Base-by-base conservation (phyloP, 2,797 vertebrate genomes). In the Acridotheres tristis region DNA sequence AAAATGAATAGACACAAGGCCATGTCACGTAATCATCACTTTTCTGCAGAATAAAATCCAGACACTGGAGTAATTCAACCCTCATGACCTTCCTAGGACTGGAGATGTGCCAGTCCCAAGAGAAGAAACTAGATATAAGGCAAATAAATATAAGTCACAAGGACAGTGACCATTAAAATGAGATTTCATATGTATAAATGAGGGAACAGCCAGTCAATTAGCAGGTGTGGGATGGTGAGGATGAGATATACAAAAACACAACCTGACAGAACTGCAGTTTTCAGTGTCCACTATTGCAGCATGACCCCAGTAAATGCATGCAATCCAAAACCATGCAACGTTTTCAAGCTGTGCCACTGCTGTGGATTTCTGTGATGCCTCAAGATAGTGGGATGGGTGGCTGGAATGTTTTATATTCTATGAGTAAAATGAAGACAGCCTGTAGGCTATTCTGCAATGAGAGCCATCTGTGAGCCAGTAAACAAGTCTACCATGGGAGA, bases 321-420 rank as follows among this genome's bases (percentile, higher is more conserved):
- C 7, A n/a, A 10, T 38, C 16, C 32, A 16, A 94, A 87, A 74
- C 2, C 15, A 27, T 3, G 27, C 17, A 63, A 21, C 4, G 2
- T 18, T 20, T 21, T 50, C 11, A 10, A 53, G 43, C 21, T 59
- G 14, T 59, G 50, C n/a, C 40, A 12, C 25, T 0, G 0, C 48
- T 18, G 25, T 30, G 47, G 12, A 27, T 76, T 79, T 54, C 23
- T 76, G 19, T 58, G 59, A 10, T 54, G 23, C 32, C 48, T 58
- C 51, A 62, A 65, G 29, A 14, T 0, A 6, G 5, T 59, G 32
- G 29, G 26, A 57, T 43, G 17, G 23, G 23, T 50, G 58, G 20
- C 29, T 34, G 26, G 26, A 84, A 75, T 42, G 32, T 51, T 92
- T 51, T 43, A 2, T 25, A 23, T 88, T 86, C 42, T 17, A 11